These are phyloP conservation scores for Anguilla japonica DNA, from an alignment of 2,113 vertebrate genomes.

Conservation along the genomic window DNA sequence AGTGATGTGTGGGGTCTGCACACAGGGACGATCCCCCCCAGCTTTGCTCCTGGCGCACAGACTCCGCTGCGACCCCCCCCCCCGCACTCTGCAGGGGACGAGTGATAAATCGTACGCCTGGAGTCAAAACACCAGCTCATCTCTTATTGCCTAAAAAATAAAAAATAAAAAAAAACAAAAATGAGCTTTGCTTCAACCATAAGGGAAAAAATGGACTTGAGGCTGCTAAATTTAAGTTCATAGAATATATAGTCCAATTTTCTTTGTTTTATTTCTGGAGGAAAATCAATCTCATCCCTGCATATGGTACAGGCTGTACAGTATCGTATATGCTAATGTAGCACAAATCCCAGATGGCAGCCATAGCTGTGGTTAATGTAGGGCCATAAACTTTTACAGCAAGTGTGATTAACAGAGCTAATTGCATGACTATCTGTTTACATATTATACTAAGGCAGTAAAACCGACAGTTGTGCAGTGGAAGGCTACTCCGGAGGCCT, in stretches of 20 bases:
- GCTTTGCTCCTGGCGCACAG: no score
- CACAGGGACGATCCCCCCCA: neutral
- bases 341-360: slow-evolving; percentile 51
- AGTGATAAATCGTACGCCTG: neutral
- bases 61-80: no score
- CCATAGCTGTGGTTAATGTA: slow-evolving; percentile 57
- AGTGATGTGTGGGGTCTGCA: neutral
- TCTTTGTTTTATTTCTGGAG: neutral
- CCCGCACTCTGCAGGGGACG: neutral
- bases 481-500: slow-evolving; percentile 22
- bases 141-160: neutral
- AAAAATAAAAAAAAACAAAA: neutral
- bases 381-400: slow-evolving; percentile 66
- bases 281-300: neutral
- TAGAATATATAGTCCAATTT: neutral
- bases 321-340: slow-evolving; percentile 34
- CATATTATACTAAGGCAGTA: slow-evolving; percentile 49
- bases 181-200: neutral
- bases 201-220: neutral
- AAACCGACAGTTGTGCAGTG: slow-evolving; percentile 42
- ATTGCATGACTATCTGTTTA: slow-evolving; percentile 48
- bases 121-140: neutral
- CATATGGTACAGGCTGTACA: neutral
- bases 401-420: slow-evolving; percentile 55
- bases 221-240: neutral